Evolutionary conservation across 1,140 invertebrate genomes (phyloP).

Genomic region (Drosophila littoralis): DNA sequence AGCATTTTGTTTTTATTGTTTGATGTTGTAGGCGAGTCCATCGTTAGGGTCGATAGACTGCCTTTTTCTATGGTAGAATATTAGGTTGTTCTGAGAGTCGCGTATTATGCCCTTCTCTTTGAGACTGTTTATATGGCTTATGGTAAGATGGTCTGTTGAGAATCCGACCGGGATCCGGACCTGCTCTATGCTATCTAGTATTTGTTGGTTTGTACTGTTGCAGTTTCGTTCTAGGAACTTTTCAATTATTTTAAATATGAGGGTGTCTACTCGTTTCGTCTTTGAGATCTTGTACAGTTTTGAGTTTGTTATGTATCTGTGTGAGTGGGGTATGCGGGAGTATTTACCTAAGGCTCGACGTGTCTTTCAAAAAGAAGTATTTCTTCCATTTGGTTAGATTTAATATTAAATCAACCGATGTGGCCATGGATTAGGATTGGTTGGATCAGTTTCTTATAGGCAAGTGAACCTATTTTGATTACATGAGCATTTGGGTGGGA

Average conservation of each 20-base stretch:
- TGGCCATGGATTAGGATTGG: too few relatives aligned
- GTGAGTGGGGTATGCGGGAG: too few relatives aligned
- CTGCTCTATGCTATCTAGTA: neutral
- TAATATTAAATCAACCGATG: too few relatives aligned
- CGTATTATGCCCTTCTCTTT: neutral
- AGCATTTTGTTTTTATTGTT: neutral
- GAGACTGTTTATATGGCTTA: conserved; percentile 3
- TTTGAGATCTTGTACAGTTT: neutral
- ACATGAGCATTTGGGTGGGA: neutral
- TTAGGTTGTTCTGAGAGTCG: neutral
- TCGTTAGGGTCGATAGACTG: neutral
- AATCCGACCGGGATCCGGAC: neutral
- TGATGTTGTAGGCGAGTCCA: neutral
- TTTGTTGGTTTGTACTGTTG: neutral
- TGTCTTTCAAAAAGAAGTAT: conserved; percentile 3
- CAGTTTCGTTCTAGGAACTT: neutral
- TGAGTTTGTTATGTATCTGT: neutral
- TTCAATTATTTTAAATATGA: conserved; percentile 11
- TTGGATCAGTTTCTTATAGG: conserved; percentile 13
- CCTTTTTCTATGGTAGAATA: conserved; percentile 15
- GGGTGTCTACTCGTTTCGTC: conserved; percentile 9
- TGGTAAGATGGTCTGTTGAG: neutral
- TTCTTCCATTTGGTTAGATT: too few relatives aligned
- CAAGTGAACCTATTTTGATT: too few relatives aligned
- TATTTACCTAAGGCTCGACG: too few relatives aligned